Conservation (phyloP, 2,797 vertebrate genomes). For the Rhinichthys osculus region DNA sequence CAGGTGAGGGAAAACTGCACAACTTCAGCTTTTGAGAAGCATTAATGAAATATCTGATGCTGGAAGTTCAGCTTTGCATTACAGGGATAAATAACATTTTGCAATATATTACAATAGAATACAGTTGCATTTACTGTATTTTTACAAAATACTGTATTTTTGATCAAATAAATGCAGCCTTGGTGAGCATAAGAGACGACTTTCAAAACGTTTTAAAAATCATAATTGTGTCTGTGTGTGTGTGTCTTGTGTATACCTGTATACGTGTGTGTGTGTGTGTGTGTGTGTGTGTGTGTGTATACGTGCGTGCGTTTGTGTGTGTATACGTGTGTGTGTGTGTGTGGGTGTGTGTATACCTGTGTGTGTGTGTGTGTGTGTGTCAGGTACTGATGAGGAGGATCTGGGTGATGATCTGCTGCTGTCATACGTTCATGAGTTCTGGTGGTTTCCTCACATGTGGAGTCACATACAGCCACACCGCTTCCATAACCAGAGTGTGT, state of each 20-base stretch:
- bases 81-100: not conserved
- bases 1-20: slow-evolving; percentile 79
- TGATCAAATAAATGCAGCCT: not conserved
- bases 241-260: not conserved
- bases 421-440: slow-evolving; percentile 93
- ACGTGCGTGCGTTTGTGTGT: not conserved
- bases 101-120: not conserved
- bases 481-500: slow-evolving; percentile 97
- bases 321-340: not conserved
- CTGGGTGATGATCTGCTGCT: slow-evolving; percentile 94
- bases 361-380: not conserved
- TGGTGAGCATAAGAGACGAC: not conserved
- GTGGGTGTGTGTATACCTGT: slow-evolving; percentile 9
- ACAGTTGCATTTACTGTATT: too few relatives aligned
- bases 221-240: not conserved
- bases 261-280: slow-evolving; percentile 21
- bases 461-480: slow-evolving; percentile 98
- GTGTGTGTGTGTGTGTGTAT: too few relatives aligned
- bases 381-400: slow-evolving; percentile 95
- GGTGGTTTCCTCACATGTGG: slow-evolving; percentile 99
- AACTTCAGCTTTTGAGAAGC: not conserved
- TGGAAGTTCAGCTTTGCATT: not conserved
- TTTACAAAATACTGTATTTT: not conserved
- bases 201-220: not conserved
- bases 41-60: not conserved